Evolutionary conservation across 1,140 invertebrate species (phyloP).

Genomic region (Bombus sibiricus): DNA sequence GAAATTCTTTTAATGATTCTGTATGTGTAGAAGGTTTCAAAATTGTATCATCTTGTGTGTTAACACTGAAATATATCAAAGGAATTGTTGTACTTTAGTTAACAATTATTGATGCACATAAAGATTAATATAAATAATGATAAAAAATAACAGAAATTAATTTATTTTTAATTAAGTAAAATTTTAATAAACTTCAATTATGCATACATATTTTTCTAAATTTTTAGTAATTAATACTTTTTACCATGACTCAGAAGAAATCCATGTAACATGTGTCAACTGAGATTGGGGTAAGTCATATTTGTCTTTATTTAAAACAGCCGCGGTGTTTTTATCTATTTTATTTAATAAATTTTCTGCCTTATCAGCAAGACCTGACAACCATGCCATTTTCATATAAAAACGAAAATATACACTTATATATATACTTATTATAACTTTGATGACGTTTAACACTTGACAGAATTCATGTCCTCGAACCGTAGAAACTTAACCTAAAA

Average conservation of each 20-base stretch:
- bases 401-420: conserved; percentile 24
- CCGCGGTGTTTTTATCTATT: conserved; percentile 93
- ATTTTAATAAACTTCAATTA: neutral
- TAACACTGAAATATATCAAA: conserved; percentile 36
- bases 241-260: conserved; percentile 68
- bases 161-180: neutral
- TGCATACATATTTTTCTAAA: neutral
- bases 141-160: neutral
- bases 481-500: conserved; percentile 32
- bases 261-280: conserved; percentile 76
- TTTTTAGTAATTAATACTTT: conserved; percentile 4
- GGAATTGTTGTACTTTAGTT: neutral
- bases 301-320: conserved; percentile 84
- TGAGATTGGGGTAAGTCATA: conserved; percentile 63
- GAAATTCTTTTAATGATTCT: conserved; percentile 36
- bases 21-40: conserved; percentile 15
- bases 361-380: conserved; percentile 91
- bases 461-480: conserved; percentile 9
- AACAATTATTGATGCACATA: neutral
- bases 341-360: conserved; percentile 93
- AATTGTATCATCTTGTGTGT: conserved; percentile 11
- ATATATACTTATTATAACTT: conserved; percentile 20
- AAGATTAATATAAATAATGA: neutral
- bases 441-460: conserved; percentile 20
- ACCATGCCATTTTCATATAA: conserved; percentile 88